phyloP scores from a whole-genome alignment of 2,888 invertebrate genomes.

The Idaea straminata region DNA sequence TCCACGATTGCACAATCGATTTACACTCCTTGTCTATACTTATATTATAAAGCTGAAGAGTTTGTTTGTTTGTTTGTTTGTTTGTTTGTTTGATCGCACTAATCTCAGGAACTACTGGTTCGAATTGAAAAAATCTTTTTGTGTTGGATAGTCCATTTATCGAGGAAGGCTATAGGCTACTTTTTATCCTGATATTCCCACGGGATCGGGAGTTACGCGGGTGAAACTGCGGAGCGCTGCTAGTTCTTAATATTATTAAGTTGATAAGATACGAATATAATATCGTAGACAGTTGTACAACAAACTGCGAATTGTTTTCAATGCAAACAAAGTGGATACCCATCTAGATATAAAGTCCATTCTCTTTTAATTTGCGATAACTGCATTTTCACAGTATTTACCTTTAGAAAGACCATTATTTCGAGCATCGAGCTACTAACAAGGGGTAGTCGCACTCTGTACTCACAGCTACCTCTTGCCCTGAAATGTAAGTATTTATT shows the following conservation, averaged over 20 bases:
- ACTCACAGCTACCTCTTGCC: constrained; percentile 34
- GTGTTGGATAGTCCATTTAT: no score
- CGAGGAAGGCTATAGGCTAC: no score
- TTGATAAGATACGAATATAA: background rate
- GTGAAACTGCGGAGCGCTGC: no score
- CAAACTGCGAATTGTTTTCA: constrained; percentile 18
- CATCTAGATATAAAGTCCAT: constrained; percentile 13
- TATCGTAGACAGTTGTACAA: background rate
- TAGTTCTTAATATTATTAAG: background rate
- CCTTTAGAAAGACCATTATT: constrained; percentile 33
- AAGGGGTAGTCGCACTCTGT: constrained; percentile 36
- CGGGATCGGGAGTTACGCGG: no score
- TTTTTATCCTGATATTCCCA: no score
- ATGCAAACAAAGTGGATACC: background rate
- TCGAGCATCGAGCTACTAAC: constrained; percentile 45
- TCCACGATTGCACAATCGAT: constrained; percentile 6
- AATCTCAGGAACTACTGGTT: no score
- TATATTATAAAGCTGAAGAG: no score
- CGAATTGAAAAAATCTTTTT: no score
- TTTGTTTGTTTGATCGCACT: no score
- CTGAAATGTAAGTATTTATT: constrained; percentile 60
- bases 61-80: no score
- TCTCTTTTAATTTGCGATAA: constrained; percentile 1
- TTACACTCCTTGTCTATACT: no score
- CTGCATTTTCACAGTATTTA: constrained; percentile 17